Base-by-base conservation (phyloP, 2,113 vertebrate species). In the Recurvirostra avosetta region DNA sequence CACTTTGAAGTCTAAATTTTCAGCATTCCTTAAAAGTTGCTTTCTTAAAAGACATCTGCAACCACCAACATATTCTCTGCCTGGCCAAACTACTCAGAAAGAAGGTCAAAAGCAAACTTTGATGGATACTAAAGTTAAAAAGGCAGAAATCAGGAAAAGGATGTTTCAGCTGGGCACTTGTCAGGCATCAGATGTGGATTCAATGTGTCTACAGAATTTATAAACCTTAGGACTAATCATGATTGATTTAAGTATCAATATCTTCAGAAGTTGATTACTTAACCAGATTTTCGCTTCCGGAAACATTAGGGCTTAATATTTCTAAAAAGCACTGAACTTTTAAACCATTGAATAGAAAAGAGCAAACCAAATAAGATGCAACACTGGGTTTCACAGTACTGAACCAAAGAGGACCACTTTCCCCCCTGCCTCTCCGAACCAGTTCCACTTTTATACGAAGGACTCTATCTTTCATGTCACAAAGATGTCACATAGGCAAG, bases 141-240 rank as follows among this genome's bases (percentile, higher is more conserved):
- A 72, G 45, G 58, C 10, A 72, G 49, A 88, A 52, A 52, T 22
- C 17, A 32, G 34, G 34, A 78, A 88, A 66, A 72, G 18, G 32
- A 59, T 6, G 23, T 78, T 78, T 53, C 45, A 72, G 25, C 8
- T 55, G 25, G 32, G 29, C 1, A 1, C 38, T 41, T 41, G 19
- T 22, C 34, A 53, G 27, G 34, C 6, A 1, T n/a, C 27, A 58
- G 27, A 34, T 0, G 0, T 3, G 15, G 72, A 52, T 45, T 6
- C 34, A 45, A 23, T 32, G 16, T 11, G 12, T 43, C n/a, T 79
- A 50, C 5, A 73, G 12, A 89, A 41, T 36, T 59, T 43, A 61
- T 61, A 79, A 78, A 26, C 12, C 15, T 49, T 43, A 38, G 12
- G 22, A 68, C 8, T 9, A 79, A 78, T 62, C 18, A 36, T 16